Percentiles rank a stretch among this genome's conserved stretches.
Evolutionary conservation across 2,113 vertebrate species (phyloP).

Genomic region (Malurus alboscapulatus): DNA sequence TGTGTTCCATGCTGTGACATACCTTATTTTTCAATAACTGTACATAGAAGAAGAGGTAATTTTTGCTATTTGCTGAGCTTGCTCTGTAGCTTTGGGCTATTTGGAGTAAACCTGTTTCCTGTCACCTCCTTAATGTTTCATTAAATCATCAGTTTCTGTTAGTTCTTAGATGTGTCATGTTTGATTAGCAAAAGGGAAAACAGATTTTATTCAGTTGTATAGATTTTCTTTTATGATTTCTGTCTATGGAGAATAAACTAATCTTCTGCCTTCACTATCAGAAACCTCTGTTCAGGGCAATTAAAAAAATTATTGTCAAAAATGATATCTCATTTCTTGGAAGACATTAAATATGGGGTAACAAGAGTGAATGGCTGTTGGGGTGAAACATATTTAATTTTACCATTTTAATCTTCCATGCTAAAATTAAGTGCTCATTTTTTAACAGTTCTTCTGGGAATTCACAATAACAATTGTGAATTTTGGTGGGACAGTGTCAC

Average conservation of each 20-base stretch:
- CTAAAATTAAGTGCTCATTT: neutral
- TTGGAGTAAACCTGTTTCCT: neutral
- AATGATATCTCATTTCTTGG: neutral
- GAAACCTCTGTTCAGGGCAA: neutral
- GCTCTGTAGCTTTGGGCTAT: neutral
- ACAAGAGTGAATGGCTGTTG: neutral
- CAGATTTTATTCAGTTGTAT: neutral
- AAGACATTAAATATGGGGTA: neutral
- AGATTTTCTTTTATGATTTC: neutral
- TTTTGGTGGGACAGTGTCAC: neutral
- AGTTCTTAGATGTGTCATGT: neutral
- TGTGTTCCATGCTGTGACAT: neutral
- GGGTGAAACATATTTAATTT: neutral
- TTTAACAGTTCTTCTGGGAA: neutral
- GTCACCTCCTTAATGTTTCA: neutral
- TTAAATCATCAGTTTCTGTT: neutral
- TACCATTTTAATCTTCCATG: neutral
- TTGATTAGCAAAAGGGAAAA: neutral
- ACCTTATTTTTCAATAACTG: neutral
- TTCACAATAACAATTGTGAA: neutral
- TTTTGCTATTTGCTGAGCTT: neutral
- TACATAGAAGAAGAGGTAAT: neutral
- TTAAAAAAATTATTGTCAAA: neutral
- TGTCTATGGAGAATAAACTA: neutral
- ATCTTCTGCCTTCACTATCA: neutral